A percentile compares a stretch with the other conserved stretches of the same genome.
phyloP scores from a whole-genome alignment of 2,888 invertebrate genomes.

The Lagria hirta region DNA sequence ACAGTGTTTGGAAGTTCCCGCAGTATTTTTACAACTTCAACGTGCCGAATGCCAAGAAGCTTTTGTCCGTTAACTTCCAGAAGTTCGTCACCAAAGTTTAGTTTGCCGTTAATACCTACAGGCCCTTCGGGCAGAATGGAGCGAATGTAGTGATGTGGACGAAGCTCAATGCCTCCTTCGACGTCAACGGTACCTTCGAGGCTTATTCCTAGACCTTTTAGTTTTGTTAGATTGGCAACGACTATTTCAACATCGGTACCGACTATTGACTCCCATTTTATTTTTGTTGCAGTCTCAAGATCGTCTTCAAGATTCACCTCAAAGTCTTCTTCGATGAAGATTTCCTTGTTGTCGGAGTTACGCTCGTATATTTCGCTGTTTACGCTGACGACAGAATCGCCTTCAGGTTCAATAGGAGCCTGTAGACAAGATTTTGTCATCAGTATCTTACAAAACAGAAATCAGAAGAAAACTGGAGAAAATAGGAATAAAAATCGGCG shows the following conservation, averaged over 20 bases:
- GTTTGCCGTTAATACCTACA: constrained; percentile 85
- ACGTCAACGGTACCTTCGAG: constrained; percentile 98
- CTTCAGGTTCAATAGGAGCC: constrained; percentile 71
- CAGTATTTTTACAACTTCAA: constrained; percentile 93
- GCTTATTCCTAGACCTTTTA: constrained; percentile 91
- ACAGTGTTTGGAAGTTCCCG: constrained; percentile 91
- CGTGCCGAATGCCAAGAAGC: constrained; percentile 89
- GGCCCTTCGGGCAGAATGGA: constrained; percentile 96
- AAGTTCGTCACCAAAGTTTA: constrained; percentile 95
- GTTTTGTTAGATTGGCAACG: constrained; percentile 89
- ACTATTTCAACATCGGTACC: constrained; percentile 82
- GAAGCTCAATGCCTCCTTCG: constrained; percentile 92
- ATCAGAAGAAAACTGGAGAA: background rate
- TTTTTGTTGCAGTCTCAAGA: constrained; percentile 68
- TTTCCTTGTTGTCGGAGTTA: constrained; percentile 51
- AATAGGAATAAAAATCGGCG: background rate
- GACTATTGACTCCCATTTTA: constrained; percentile 78
- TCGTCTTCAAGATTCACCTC: constrained; percentile 53
- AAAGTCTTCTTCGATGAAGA: constrained; percentile 54
- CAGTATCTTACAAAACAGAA: no score
- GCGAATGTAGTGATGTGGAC: constrained; percentile 98
- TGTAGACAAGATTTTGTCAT: constrained; percentile 9
- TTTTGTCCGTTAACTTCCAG: constrained; percentile 93
- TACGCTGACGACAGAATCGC: constrained; percentile 78
- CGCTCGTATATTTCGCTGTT: constrained; percentile 71